phyloP scores from a whole-genome alignment of 2,888 invertebrate species.

The Drosophila algonquin region DNA sequence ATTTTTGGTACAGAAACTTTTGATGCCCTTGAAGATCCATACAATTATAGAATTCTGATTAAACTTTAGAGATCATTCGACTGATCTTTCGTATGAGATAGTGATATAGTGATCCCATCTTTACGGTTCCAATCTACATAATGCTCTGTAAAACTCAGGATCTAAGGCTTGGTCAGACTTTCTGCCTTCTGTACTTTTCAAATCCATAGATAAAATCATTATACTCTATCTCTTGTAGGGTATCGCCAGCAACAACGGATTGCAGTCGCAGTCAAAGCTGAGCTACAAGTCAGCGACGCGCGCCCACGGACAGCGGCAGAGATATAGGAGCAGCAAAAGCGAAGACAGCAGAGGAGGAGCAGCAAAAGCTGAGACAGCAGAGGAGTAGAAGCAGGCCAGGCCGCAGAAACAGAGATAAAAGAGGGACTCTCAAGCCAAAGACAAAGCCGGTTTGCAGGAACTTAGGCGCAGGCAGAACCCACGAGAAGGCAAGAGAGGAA shows the following conservation, averaged over 20 bases:
- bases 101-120: no score
- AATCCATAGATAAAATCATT: background rate
- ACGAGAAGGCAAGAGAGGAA: conserved; percentile 13
- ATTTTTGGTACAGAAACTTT: background rate
- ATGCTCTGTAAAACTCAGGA: background rate
- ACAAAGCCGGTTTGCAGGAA: conserved; percentile 73
- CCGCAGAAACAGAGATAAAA: conserved; percentile 27
- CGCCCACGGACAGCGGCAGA: conserved; percentile 41
- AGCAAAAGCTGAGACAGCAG: background rate
- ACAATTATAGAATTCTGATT: background rate
- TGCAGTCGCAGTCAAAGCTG: conserved; percentile 42
- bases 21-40: conserved; percentile 7
- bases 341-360: background rate
- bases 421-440: conserved; percentile 17
- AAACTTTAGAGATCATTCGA: background rate
- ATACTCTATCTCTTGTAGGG: background rate
- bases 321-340: conserved; percentile 2
- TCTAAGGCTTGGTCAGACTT: no score
- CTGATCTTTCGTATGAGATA: background rate
- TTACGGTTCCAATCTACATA: background rate
- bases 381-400: background rate
- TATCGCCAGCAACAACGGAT: conserved; percentile 12
- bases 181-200: no score
- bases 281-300: conserved; percentile 28
- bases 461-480: conserved; percentile 25